Percentiles rank a stretch among this genome's conserved stretches.
Evolutionary conservation across 2,113 vertebrate genomes (phyloP).

Genomic region (Gymnarchus niloticus): DNA sequence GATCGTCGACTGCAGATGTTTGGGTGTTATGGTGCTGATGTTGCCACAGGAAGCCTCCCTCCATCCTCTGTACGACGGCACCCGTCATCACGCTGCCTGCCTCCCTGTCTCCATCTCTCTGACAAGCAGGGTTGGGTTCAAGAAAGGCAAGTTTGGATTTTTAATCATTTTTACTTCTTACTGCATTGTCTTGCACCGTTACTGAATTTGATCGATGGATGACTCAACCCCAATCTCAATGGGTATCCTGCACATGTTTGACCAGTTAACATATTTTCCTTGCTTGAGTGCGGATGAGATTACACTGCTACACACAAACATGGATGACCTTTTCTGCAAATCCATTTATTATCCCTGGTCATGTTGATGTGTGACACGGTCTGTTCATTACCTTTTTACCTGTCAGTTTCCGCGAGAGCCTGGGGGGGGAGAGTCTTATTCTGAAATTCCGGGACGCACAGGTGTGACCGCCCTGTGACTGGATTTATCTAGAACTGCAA

Average conservation of each 20-base stretch:
- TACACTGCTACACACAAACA: not conserved
- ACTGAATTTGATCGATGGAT: not conserved
- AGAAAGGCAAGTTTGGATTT: not conserved
- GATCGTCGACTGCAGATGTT: not conserved
- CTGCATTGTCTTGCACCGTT: not conserved
- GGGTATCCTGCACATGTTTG: not conserved
- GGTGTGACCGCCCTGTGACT: not conserved
- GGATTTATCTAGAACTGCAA: not conserved
- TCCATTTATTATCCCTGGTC: not conserved
- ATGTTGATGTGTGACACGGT: not conserved
- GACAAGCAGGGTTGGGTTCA: not conserved
- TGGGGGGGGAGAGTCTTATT: not conserved
- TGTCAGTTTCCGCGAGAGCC: not conserved
- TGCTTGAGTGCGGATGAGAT: not conserved
- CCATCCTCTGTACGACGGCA: not conserved
- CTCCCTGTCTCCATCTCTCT: not conserved
- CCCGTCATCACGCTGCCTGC: not conserved
- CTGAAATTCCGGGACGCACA: not conserved
- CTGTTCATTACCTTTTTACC: not conserved
- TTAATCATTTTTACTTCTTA: not conserved
- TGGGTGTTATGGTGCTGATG: not conserved
- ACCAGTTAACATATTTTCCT: not conserved
- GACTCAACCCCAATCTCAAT: not conserved
- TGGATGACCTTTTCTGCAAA: constrained; percentile 11
- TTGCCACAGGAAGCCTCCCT: not conserved